These are phyloP conservation scores for Lagocephalus sceleratus DNA, from an alignment of 2,797 vertebrate genomes.

Conservation along the genomic window DNA sequence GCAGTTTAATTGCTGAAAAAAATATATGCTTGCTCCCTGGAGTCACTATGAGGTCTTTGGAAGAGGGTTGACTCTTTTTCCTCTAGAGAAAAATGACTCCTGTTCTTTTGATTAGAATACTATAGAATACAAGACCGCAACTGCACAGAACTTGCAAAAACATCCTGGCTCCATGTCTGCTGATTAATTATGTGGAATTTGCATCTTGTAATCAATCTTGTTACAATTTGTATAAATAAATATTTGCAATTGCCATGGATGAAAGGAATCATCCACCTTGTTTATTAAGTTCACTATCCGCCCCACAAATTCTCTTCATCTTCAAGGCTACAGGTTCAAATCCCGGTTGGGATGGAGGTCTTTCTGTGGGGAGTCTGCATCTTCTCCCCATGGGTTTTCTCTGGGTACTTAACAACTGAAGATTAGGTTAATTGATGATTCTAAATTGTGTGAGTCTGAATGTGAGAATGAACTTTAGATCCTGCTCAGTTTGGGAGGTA, in stretches of 20 bases:
- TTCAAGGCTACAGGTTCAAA: too few species aligned
- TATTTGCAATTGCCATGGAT: slow-evolving; percentile 42
- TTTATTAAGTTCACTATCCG: slow-evolving; percentile 54
- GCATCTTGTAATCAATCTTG: slow-evolving; percentile 55
- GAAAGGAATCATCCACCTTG: slow-evolving; percentile 56
- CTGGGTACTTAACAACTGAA: too few species aligned
- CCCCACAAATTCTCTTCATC: slow-evolving; percentile 35
- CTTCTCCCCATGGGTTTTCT: too few species aligned
- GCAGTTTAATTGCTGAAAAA: slow-evolving; percentile 49
- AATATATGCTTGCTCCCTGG: slow-evolving; percentile 19
- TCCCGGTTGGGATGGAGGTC: too few species aligned
- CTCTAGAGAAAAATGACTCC: slow-evolving; percentile 34
- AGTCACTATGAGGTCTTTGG: slow-evolving; percentile 39
- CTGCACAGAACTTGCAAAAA: slow-evolving; percentile 25
- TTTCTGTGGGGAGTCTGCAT: too few species aligned
- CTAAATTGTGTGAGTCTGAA: too few species aligned
- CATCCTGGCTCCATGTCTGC: slow-evolving; percentile 7
- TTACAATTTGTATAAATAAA: slow-evolving; percentile 59
- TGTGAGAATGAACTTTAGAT: too few species aligned
- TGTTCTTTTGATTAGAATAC: slow-evolving; percentile 22
- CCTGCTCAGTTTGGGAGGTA: too few species aligned
- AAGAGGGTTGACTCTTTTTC: slow-evolving; percentile 26
- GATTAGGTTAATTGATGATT: too few species aligned
- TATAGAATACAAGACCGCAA: slow-evolving; percentile 31
- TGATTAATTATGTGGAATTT: slow-evolving; percentile 54